A percentile compares a stretch with the other conserved stretches of the same genome.
phyloP scores from a whole-genome alignment of 2,888 invertebrate species.

The Hedya salicella region DNA sequence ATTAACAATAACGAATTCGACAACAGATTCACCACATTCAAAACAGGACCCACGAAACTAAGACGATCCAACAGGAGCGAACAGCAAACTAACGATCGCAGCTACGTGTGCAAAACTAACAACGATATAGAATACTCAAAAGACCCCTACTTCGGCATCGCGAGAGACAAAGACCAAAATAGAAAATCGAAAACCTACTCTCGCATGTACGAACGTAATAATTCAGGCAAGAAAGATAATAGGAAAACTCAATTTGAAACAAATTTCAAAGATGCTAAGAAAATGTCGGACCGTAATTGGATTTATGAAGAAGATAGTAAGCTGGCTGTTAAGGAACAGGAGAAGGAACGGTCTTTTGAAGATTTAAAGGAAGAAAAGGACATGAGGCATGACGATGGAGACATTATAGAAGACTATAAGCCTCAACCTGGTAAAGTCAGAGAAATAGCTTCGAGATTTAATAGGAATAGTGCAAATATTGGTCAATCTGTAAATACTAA shows the following conservation, averaged over 20 bases:
- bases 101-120: constrained; percentile 68
- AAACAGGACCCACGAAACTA: constrained; percentile 63
- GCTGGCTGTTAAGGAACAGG: constrained; percentile 27
- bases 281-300: constrained; percentile 61
- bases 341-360: constrained; percentile 45
- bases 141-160: constrained; percentile 71
- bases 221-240: constrained; percentile 60
- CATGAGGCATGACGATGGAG: constrained; percentile 30
- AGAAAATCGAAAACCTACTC: constrained; percentile 61
- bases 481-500: constrained; percentile 59
- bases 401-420: constrained; percentile 56
- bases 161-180: constrained; percentile 56
- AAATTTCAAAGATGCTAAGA: constrained; percentile 54
- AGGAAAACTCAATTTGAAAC: constrained; percentile 49
- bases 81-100: constrained; percentile 55
- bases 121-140: constrained; percentile 76
- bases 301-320: constrained; percentile 50
- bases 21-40: constrained; percentile 68
- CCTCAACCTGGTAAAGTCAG: constrained; percentile 76
- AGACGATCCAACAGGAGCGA: constrained; percentile 70
- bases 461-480: constrained; percentile 63
- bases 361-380: constrained; percentile 38
- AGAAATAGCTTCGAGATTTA: constrained; percentile 78
- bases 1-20: constrained; percentile 68
- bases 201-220: constrained; percentile 69